Conservation (phyloP, 2,888 invertebrate species). For the Glaucopsyche alexis region DNA sequence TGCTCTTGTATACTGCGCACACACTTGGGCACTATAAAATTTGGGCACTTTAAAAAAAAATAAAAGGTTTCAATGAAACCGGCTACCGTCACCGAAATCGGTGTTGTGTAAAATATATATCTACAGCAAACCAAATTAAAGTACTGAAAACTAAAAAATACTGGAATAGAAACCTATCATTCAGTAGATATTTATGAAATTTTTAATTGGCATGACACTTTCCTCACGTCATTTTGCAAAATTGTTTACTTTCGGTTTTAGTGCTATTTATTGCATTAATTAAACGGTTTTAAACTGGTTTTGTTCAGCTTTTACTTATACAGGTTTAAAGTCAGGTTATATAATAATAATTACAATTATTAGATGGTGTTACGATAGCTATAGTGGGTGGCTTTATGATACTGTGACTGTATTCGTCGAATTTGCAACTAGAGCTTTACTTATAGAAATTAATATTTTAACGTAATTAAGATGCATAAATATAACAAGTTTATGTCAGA, state of each 20-base stretch:
- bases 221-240: not conserved
- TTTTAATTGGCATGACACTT: not conserved
- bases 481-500: not conserved
- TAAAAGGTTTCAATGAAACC: too few relatives aligned
- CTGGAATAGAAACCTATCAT: too few relatives aligned
- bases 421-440: not conserved
- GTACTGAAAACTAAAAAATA: too few relatives aligned
- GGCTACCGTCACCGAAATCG: too few relatives aligned
- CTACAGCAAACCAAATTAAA: too few relatives aligned
- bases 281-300: constrained; percentile 28
- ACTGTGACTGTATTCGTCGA: not conserved
- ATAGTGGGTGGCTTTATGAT: not conserved
- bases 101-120: too few relatives aligned
- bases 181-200: not conserved
- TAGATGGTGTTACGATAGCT: constrained; percentile 8
- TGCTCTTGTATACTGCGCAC: too few relatives aligned
- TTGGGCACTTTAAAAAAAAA: too few relatives aligned
- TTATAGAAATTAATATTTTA: not conserved
- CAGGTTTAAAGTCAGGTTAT: constrained; percentile 17
- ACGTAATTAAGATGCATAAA: not conserved
- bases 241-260: constrained; percentile 25
- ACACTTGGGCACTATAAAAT: too few relatives aligned
- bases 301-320: constrained; percentile 24
- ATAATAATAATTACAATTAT: constrained; percentile 20
- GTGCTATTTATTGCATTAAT: constrained; percentile 25